Evolutionary conservation across 2,113 vertebrate species (phyloP).

Genomic region (Indri indri): DNA sequence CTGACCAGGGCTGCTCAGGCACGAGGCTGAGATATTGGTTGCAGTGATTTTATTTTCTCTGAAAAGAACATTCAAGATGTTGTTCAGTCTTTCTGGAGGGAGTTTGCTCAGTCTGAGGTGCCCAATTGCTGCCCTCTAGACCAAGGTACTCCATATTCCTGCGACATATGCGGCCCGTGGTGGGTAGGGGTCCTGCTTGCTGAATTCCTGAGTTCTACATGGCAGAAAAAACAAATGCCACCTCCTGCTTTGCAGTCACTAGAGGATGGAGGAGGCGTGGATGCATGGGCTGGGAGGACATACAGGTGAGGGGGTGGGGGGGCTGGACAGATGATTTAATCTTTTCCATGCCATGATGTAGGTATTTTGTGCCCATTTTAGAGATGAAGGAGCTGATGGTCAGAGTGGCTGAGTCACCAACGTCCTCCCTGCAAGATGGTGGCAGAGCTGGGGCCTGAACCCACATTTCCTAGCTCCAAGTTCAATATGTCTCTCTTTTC

Average conservation of each 20-base stretch:
- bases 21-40: conserved; percentile 36
- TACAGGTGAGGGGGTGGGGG: not conserved
- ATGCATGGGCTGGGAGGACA: no score
- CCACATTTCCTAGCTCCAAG: not conserved
- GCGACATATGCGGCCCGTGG: accelerated
- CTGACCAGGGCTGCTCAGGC: conserved; percentile 42
- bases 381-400: not conserved
- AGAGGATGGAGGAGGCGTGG: not conserved
- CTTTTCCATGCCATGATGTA: not conserved
- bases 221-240: not conserved
- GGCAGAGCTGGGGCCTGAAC: not conserved
- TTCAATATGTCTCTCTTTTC: not conserved
- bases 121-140: not conserved
- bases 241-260: not conserved
- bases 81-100: conserved; percentile 22
- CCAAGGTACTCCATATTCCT: not conserved
- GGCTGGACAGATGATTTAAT: not conserved
- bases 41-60: conserved; percentile 60
- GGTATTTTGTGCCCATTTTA: not conserved
- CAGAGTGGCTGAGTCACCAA: not conserved
- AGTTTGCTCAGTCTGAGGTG: not conserved
- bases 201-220: not conserved
- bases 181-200: not conserved
- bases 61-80: conserved; percentile 47
- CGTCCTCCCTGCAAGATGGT: not conserved